Evolutionary conservation across 2,888 invertebrate species (phyloP), one percentile per base, ranked within the genome.

Genomic region (Helleia helle): DNA sequence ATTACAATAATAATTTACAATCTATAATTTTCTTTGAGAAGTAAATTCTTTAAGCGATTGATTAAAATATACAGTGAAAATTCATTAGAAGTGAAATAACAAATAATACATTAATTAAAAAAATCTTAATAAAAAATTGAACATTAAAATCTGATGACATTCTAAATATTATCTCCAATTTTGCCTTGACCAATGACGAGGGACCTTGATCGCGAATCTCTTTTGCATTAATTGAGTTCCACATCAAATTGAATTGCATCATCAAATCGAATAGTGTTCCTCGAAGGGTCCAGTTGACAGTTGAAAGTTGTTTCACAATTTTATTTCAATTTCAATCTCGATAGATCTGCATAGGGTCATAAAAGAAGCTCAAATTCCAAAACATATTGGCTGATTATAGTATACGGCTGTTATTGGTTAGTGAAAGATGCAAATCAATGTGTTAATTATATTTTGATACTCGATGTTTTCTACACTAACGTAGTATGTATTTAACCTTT

Each of bases 381-480:
- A 74, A 74, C 72, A 62, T 80, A 74, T 81, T 83, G 81, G 81
- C 83, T 83, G 79, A 84, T 65, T 71, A 61, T 75, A 71, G 84
- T 83, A 84, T 84, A 84, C 84, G 84, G 79, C 84, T 83, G 81
- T 76, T 62, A 76, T 79, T 72, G 84, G 84, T 84, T 84, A 84
- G 84, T 84, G 84, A 84, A 75, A 73, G 65, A 70, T n/a, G n/a
- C n/a, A n/a, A n/a, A n/a, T 73, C 63, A 66, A 71, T 65, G 65
- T 75, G 79, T 81, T 79, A 75, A 76, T 79, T 79, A 83, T 83
- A 83, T 84, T 84, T 84, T 84, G 83, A 84, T 84, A 84, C 70
- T 83, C 75, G 76, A 80, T 71, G 72, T 84, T 83, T 84, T 84
- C 77, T 83, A 84, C 75, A 81, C 66, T 72, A 71, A 67, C 72